A percentile compares a stretch with the other conserved stretches of the same genome.
Conservation (phyloP, 37 sponge, comb jelly and placozoan species). For the Mnemiopsis leidyi region DNA sequence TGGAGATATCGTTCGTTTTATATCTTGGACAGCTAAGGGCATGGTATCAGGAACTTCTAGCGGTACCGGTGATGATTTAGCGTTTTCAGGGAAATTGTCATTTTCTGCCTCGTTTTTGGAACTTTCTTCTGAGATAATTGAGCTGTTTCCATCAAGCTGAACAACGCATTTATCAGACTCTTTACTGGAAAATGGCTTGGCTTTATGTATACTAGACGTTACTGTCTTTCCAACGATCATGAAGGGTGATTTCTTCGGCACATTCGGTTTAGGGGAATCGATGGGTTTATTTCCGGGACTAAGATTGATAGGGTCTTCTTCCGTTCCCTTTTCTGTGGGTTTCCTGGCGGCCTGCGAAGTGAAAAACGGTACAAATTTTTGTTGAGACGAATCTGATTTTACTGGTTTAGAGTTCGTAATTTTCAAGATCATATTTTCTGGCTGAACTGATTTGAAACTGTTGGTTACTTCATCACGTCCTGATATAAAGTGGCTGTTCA, state of each 20-base stretch:
- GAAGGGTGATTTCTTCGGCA: constrained; percentile 26
- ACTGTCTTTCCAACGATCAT: background rate
- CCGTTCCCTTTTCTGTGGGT: background rate
- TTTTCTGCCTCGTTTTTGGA: too few species aligned
- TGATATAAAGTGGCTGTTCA: background rate
- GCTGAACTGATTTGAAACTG: background rate
- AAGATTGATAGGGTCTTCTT: constrained; percentile 7
- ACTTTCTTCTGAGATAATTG: background rate
- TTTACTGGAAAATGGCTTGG: background rate
- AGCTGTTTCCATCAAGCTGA: background rate
- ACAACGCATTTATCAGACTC: too few species aligned
- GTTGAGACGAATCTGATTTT: background rate
- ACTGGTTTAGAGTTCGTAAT: constrained; percentile 1
- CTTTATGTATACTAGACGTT: too few species aligned
- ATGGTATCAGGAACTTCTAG: too few species aligned
- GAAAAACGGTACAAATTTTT: constrained; percentile 27
- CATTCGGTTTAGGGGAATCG: background rate
- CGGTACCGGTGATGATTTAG: too few species aligned
- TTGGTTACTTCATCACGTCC: background rate
- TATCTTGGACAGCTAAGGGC: too few species aligned
- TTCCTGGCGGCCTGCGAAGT: background rate
- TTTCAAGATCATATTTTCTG: background rate
- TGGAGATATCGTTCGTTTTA: too few species aligned
- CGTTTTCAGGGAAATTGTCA: background rate
- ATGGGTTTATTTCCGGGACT: background rate